Evolutionary conservation across 30 jellyfish, hydroid and myxozoan genomes (phyloP).

Genomic region (Aurelia sp.): DNA sequence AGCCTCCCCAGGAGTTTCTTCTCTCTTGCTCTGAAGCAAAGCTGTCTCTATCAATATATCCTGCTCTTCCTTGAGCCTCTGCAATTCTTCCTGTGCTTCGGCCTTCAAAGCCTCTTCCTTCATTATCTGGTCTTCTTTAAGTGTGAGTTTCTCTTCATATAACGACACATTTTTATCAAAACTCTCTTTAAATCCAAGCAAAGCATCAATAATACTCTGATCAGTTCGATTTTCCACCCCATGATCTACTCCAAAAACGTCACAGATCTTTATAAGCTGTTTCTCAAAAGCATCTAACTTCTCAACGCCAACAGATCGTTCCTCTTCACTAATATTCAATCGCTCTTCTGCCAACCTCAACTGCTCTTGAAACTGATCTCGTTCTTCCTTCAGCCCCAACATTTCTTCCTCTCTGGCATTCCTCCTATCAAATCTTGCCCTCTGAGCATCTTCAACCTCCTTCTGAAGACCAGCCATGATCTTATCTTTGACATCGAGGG

Average conservation of each 20-base stretch:
- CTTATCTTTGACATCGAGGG: constrained; percentile 79
- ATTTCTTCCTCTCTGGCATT: constrained; percentile 27
- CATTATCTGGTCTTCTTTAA: constrained; percentile 1
- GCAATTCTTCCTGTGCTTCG: background rate
- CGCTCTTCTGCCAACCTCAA: constrained; percentile 4
- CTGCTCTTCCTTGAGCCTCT: constrained; percentile 10
- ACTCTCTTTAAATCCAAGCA: background rate
- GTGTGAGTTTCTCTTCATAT: background rate
- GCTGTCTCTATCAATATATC: background rate
- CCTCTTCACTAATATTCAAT: background rate
- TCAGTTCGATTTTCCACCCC: constrained; percentile 1
- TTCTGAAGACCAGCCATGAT: constrained; percentile 43
- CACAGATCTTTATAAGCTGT: constrained; percentile 1
- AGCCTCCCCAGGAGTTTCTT: too few species aligned
- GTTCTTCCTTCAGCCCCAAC: background rate
- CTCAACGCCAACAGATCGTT: background rate
- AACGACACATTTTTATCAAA: background rate
- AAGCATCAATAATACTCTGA: background rate
- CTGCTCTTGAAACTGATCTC: constrained; percentile 16
- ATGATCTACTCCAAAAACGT: background rate
- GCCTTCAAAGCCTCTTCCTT: background rate
- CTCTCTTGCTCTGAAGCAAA: background rate
- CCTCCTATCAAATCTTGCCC: background rate
- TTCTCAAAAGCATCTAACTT: background rate
- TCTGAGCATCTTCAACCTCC: constrained; percentile 34